phyloP scores from a whole-genome alignment of 2,888 invertebrate species.

The Oxystoma pomonae region DNA sequence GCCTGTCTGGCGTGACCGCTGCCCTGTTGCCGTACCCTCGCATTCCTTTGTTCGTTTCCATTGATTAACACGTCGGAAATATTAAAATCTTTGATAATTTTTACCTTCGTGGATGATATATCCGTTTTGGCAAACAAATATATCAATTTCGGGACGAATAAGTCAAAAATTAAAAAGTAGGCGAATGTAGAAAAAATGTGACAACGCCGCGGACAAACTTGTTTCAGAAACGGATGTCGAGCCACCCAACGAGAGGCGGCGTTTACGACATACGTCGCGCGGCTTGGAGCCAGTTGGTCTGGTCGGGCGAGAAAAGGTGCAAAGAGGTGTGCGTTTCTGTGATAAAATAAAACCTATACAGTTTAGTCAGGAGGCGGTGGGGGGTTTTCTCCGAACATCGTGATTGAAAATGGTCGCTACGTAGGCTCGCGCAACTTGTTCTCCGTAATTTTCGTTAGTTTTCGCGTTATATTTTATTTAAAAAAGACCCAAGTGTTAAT shows the following conservation, averaged over 20 bases:
- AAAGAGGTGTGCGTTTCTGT: conserved; percentile 22
- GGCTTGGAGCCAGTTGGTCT: conserved; percentile 20
- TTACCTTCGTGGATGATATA: neutral
- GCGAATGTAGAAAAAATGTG: conserved; percentile 23
- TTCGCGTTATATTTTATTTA: conserved; percentile 34
- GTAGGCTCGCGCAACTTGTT: conserved; percentile 47
- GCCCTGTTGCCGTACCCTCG: conserved; percentile 62
- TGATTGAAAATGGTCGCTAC: conserved; percentile 51
- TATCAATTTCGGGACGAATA: neutral
- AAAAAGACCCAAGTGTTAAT: conserved; percentile 19
- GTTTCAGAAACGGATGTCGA: conserved; percentile 69
- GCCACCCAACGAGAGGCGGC: conserved; percentile 22
- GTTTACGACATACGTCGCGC: conserved; percentile 14
- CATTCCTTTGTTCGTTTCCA: conserved; percentile 41
- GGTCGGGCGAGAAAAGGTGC: conserved; percentile 14
- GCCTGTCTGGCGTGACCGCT: conserved; percentile 84
- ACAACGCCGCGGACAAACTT: conserved; percentile 57
- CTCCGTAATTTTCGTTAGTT: conserved; percentile 34
- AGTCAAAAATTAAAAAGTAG: conserved; percentile 26
- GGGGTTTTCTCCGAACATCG: conserved; percentile 51
- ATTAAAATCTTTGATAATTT: neutral
- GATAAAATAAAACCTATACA: conserved; percentile 50
- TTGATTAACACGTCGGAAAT: neutral
- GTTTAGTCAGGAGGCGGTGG: conserved; percentile 50
- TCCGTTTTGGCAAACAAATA: conserved; percentile 3